phyloP scores from a whole-genome alignment of 1,140 invertebrate genomes.

The Schlechtendalia chinensis region DNA sequence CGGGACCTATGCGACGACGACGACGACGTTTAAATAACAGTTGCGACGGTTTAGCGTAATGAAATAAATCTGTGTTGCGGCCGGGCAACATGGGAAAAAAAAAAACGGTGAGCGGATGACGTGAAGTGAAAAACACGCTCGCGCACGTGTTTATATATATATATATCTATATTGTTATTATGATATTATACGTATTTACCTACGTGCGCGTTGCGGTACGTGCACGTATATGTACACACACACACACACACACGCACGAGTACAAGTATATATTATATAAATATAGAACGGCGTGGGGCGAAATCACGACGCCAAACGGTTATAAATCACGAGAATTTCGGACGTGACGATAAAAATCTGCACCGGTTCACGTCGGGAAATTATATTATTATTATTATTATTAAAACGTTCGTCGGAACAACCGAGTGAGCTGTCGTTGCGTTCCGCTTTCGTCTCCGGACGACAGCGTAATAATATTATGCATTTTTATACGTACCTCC shows the following conservation, averaged over 20 bases:
- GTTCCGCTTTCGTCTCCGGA: neutral
- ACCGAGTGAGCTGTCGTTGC: neutral
- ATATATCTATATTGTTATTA: no score
- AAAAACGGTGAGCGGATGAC: no score
- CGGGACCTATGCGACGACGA: conserved; percentile 13
- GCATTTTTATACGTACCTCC: no score
- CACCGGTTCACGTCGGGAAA: conserved; percentile 28
- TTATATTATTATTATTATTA: neutral
- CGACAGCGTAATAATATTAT: neutral
- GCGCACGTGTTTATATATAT: no score
- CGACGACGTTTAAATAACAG: conserved; percentile 24
- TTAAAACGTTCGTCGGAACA: neutral
- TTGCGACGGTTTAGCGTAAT: conserved; percentile 35
- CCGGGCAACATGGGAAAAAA: neutral
- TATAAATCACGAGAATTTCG: conserved; percentile 4
- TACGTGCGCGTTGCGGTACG: no score
- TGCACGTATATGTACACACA: no score
- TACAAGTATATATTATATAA: neutral
- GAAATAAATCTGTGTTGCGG: conserved; percentile 9
- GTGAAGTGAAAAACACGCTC: no score
- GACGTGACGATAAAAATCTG: conserved; percentile 38
- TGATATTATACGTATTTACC: neutral
- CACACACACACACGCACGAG: no score
- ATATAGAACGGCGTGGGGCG: neutral
- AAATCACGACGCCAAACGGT: conserved; percentile 17